Evolutionary conservation across 2,113 vertebrate genomes (phyloP), one percentile per base, ranked within the genome.

Genomic region (Balaenoptera acutorostrata): DNA sequence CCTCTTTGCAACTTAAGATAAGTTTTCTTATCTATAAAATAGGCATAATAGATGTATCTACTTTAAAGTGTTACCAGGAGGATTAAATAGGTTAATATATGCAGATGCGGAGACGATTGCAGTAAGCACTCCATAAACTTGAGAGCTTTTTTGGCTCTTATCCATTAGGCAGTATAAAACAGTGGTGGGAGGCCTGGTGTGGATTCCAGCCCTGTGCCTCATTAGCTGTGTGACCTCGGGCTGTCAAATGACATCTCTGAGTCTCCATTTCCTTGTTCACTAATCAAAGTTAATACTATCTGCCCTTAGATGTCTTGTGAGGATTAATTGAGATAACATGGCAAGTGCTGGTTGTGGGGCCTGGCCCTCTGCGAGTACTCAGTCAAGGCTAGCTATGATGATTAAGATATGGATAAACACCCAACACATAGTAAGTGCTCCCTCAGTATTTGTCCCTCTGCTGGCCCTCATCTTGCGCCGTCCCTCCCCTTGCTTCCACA

Each of bases 381-480:
- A 11, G 10, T 20, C 23, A 5, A 12, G 17, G 21, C 21, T 20
- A 46, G 12, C 29, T 13, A 2, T 9, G 27, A n/a, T 9, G 46
- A 55, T 29, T 8, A 41, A 52, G n/a, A 29, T 2, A 11, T 21
- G 23, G 44, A 61, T 3, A 23, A 81, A 55, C 44, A 59, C 17
- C 31, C 29, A 7, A 6, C 36, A 49, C 18, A 23, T 0, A 25
- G 31, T 18, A 12, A 17, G 8, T 31, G 8, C 55, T 52, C 72
- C 25, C 0, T 68, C 29, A 0, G 1, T n/a, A 2, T 15, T 25
- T 71, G 64, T 49, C 80, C 20, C 55, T 41, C 57, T 0, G 2
- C 13, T 2, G 2, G 8, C 39, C 41, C 36, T n/a, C 68, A 17
- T 31, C 52, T 55, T 1, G 2, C 0, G 4, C 41, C 10, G 0